Conservation (phyloP, 2,113 vertebrate species). For the Myiagra hebetior region DNA sequence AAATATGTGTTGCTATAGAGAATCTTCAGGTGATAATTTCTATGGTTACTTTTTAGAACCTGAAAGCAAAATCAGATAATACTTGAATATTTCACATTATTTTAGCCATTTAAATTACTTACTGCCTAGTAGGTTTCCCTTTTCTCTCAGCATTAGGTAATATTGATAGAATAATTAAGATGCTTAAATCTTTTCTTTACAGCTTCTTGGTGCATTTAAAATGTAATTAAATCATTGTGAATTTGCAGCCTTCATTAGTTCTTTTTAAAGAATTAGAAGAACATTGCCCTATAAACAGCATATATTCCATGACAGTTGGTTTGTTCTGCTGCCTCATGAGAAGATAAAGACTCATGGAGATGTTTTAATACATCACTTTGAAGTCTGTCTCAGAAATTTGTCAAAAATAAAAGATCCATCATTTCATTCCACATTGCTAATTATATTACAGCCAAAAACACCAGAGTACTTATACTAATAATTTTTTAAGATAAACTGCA, state of each 20-base stretch:
- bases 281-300: not conserved
- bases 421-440: not conserved
- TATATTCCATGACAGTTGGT: not conserved
- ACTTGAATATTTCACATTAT: not conserved
- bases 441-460: not conserved
- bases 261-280: not conserved
- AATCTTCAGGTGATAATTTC: not conserved
- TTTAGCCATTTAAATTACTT: not conserved
- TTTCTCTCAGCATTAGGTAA: not conserved
- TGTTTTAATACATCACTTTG: not conserved
- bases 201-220: slow-evolving; percentile 6
- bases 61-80: not conserved
- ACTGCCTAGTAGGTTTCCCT: not conserved
- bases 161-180: not conserved
- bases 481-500: not conserved
- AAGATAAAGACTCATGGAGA: not conserved
- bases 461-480: not conserved
- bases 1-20: not conserved
- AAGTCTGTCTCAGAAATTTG: not conserved
- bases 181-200: not conserved
- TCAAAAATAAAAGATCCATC: not conserved
- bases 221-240: slow-evolving; percentile 12
- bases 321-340: not conserved
- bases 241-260: not conserved
- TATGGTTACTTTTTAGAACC: not conserved